phyloP scores from a whole-genome alignment of 2,797 vertebrate genomes.

The Myotis pilosus region DNA sequence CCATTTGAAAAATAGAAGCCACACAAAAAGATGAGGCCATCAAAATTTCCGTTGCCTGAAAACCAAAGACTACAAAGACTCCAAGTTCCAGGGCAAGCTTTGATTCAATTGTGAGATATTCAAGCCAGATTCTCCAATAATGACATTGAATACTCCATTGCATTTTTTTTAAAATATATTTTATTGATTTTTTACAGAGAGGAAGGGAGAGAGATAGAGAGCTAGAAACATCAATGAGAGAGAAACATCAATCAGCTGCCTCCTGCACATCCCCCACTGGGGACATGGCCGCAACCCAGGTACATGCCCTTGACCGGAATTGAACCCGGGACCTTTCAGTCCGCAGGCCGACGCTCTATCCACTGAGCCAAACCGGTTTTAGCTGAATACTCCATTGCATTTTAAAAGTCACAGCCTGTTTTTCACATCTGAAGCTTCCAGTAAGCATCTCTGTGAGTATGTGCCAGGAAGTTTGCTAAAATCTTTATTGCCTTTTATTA shows the following conservation, averaged over 20 bases:
- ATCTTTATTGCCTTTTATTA: not conserved
- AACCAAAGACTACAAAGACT: not conserved
- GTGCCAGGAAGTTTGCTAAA: slow-evolving; percentile 10
- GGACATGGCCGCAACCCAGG: no score
- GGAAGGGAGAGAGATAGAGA: no score
- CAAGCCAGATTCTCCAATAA: not conserved
- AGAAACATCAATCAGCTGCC: no score
- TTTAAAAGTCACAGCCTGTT: not conserved
- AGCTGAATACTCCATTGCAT: not conserved
- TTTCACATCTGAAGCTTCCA: not conserved
- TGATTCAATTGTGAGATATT: not conserved
- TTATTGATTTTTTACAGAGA: no score
- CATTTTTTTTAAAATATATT: no score
- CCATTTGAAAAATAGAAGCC: not conserved
- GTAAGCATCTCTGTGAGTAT: not conserved
- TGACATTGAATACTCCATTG: not conserved
- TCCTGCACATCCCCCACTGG: no score
- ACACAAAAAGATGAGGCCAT: not conserved
- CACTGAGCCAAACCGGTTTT: no score
- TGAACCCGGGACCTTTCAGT: no score
- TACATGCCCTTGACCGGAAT: no score
- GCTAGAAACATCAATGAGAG: no score
- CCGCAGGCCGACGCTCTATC: no score
- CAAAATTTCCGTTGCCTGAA: not conserved
- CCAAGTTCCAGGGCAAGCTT: not conserved